phyloP scores from a whole-genome alignment of 2,113 vertebrate species.

The Alosa alosa region DNA sequence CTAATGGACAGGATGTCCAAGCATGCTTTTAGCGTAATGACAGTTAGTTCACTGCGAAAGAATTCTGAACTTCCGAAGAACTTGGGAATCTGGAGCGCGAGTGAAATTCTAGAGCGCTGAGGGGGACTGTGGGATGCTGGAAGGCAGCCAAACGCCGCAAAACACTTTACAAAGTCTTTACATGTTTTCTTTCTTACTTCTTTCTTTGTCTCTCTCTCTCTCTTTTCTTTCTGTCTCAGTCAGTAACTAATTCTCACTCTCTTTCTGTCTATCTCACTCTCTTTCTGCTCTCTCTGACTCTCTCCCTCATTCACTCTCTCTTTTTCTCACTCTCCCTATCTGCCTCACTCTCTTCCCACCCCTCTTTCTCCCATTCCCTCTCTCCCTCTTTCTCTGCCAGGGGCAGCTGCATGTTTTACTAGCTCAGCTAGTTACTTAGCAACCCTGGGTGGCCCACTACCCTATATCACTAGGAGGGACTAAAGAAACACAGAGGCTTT shows the following conservation, averaged over 20 bases:
- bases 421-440: conserved; percentile 56
- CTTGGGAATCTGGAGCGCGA: not conserved
- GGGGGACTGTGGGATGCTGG: conserved; percentile 7
- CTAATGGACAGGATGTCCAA: not conserved
- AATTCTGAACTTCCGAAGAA: conserved; percentile 10
- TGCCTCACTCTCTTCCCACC: not conserved
- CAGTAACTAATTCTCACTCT: not conserved
- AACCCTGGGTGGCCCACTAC: conserved; percentile 69
- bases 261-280: not conserved
- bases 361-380: conserved; percentile 12
- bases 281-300: not conserved
- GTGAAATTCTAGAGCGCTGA: conserved; percentile 8
- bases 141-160: not conserved
- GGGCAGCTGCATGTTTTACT: conserved; percentile 62
- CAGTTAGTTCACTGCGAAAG: not conserved
- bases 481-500: conserved; percentile 45
- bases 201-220: not conserved
- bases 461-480: conserved; percentile 59
- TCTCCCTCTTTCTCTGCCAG: conserved; percentile 36
- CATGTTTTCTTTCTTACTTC: conserved; percentile 26
- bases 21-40: conserved; percentile 4
- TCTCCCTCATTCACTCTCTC: not conserved
- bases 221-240: not conserved
- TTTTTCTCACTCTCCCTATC: not conserved
- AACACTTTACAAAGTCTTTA: conserved; percentile 14